Evolutionary conservation across 2,113 vertebrate genomes (phyloP).

Genomic region (Puffinus mauretanicus): DNA sequence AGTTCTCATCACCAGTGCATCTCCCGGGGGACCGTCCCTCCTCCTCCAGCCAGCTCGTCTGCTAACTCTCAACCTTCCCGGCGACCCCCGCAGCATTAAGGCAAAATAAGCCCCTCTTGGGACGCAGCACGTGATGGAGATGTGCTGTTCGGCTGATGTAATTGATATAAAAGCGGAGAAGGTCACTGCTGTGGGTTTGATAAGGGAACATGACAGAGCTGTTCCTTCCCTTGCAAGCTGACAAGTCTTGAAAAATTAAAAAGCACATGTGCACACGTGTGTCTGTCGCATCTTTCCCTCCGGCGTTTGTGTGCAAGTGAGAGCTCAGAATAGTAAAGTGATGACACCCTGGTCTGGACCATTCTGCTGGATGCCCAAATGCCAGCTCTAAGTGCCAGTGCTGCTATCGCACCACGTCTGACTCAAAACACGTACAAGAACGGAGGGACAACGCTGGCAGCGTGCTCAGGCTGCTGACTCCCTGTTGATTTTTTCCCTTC

Average conservation of each 20-base stretch:
- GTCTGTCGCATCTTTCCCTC: not conserved
- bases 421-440: not conserved
- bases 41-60: not conserved
- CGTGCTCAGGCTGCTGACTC: not conserved
- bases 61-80: not conserved
- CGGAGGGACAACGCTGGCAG: fast-evolving
- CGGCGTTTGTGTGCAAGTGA: not conserved
- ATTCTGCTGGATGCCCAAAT: not conserved
- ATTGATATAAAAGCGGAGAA: not conserved
- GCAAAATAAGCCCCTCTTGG: not conserved
- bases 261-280: not conserved
- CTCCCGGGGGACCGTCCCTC: not conserved
- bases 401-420: not conserved
- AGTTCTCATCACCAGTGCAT: not conserved
- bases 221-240: not conserved
- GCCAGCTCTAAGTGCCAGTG: not conserved
- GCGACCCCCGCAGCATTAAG: not conserved
- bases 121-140: not conserved
- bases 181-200: not conserved
- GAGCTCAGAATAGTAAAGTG: not conserved
- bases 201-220: not conserved
- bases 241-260: not conserved
- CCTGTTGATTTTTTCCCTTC: not conserved
- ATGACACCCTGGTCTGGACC: not conserved
- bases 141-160: not conserved